These are phyloP conservation scores for Acanthaster planci DNA, from an alignment of 35 echinoderm and acorn worm genomes.

Conservation along the genomic window DNA sequence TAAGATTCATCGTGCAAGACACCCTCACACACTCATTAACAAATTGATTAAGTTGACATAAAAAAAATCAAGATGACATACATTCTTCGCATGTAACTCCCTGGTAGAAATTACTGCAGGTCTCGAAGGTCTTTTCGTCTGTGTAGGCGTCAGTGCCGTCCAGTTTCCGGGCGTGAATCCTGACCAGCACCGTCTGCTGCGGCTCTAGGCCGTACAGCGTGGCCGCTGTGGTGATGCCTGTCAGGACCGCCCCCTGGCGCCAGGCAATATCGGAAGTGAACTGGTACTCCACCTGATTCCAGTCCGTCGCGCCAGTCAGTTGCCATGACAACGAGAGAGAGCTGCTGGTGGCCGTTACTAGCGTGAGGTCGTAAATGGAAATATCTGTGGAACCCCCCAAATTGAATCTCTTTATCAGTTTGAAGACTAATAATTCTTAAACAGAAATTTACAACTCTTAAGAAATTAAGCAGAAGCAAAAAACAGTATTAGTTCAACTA, in stretches of 20 bases:
- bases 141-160: conserved; percentile 22
- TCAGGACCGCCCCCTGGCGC: neutral
- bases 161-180: neutral
- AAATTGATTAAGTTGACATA: too few species aligned
- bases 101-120: neutral
- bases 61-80: neutral
- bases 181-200: neutral
- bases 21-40: too few species aligned
- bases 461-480: too few species aligned
- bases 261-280: neutral
- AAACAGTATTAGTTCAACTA: too few species aligned
- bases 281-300: conserved; percentile 44
- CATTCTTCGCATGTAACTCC: conserved; percentile 4
- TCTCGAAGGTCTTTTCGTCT: neutral
- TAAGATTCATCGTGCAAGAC: too few species aligned
- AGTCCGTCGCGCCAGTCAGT: neutral
- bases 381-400: neutral
- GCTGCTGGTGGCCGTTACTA: conserved; percentile 34
- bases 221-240: neutral
- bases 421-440: too few species aligned
- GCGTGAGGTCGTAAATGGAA: conserved; percentile 34
- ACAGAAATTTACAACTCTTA: too few species aligned
- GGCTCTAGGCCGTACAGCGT: conserved; percentile 11
- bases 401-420: too few species aligned
- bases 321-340: conserved; percentile 38